Evolutionary conservation across 2,113 vertebrate species (phyloP), one percentile per base, ranked within the genome.

Genomic region (Aythya baeri): DNA sequence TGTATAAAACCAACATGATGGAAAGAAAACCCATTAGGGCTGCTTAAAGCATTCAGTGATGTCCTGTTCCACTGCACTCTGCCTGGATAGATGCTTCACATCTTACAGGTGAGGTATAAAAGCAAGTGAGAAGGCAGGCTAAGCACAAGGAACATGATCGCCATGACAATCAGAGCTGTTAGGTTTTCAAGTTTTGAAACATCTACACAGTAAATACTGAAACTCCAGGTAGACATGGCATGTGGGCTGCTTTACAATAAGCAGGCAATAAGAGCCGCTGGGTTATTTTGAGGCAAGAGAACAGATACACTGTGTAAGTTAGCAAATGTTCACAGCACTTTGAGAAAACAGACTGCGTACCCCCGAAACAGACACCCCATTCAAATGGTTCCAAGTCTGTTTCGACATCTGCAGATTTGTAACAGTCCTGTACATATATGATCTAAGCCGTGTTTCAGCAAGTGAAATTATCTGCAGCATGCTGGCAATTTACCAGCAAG

Each of bases 391-490:
- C 41, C 86, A 32, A 49, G 17, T 18, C 41, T 36, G 29, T 74
- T 71, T 58, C 27, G 61, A n/a, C 55, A 80, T 46, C 82, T 54
- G 61, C 58, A 76, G 36, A 59, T 76, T 76, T 65, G 9, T 46
- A 76, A 44, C 31, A 72, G 49, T 7, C 46, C 55, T 34, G 36
- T 13, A 74, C 62, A 55, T 4, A 0, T 13, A 79, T 41, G 82
- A 94, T 62, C 62, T 66, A 29, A 89, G 77, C 68, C 46, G n/a
- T 11, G 3, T 29, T 88, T 91, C 88, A 74, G 89, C 61, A 81
- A 70, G 73, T n/a, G 46, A 81, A 94, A 92, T 94, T 75, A 95
- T 93, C 92, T 96, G 88, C 95, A 96, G 87, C 89, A 70, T 23
- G 81, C 88, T 95, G 93, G 90, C 93, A 67, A 61, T 50, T 88